Evolutionary conservation across 2,888 invertebrate genomes (phyloP), one percentile per base, ranked within the genome.

Genomic region (Heteromurus nitidus): DNA sequence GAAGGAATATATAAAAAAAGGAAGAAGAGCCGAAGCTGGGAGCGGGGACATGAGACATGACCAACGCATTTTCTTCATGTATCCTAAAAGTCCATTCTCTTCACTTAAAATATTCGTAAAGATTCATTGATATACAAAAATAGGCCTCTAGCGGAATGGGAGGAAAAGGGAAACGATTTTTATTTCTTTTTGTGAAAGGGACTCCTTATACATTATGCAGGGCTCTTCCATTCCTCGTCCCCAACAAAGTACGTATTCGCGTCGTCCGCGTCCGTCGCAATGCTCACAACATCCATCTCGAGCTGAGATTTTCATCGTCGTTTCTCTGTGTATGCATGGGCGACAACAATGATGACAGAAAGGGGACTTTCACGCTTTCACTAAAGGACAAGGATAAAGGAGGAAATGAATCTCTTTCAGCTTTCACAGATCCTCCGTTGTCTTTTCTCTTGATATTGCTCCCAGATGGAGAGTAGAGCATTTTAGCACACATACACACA

Each of bases 321-420:
- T 36, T 36, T 36, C 36, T 36, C 36, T n/a, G 11, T 47, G 64
- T 11, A 64, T 42, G 64, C 42, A 64, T 42, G 64, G 13, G 42
- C 24, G 42, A 64, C 42, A 47, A n/a, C n/a, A n/a, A 36, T 22
- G 64, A 64, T 64, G 64, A 64, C 64, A 64, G 62, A 62, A 31
- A 62, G 31, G 42, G 64, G 60, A 60, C 64, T 64, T 42, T 28
- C 22, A 30, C 60, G 30, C 30, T 60, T 60, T 30, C 30, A 3
- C 30, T 24, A 60, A n/a, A 24, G 31, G 30, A 60, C 60, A 60
- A 3, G 42, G 42, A 64, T 64, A 24, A 64, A 36, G 24, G 42
- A 64, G 64, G 64, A 64, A 64, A 42, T 42, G 64, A 64, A 64
- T 64, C 64, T 64, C 64, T 64, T 64, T 64, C 64, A 64, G 64